phyloP scores from a whole-genome alignment of 2,113 vertebrate species.

The Dasyurus viverrinus region DNA sequence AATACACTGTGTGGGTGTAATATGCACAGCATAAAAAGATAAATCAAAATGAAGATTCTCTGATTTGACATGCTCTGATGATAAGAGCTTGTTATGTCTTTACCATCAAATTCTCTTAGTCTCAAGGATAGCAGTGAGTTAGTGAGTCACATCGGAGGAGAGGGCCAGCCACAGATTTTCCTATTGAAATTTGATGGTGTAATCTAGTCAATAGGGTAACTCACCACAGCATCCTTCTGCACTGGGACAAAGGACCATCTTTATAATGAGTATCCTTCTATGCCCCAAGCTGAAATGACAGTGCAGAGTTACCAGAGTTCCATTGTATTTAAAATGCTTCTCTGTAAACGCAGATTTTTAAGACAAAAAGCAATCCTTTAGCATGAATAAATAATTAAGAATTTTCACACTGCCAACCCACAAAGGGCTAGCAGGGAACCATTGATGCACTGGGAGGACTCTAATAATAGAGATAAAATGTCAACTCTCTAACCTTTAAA shows the following conservation, averaged over 20 bases:
- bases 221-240: neutral
- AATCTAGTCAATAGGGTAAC: neutral
- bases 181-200: neutral
- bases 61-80: neutral
- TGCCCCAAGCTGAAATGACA: neutral
- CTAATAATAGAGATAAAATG: constrained; percentile 4
- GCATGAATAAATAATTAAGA: constrained; percentile 10
- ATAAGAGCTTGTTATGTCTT: neutral
- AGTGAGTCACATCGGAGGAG: neutral
- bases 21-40: neutral
- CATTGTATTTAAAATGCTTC: constrained; percentile 5
- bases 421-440: neutral
- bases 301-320: neutral
- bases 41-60: constrained; percentile 17
- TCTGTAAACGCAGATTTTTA: neutral
- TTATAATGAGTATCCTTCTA: neutral
- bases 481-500: constrained; percentile 9
- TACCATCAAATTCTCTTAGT: neutral
- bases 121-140: neutral
- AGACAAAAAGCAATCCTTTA: neutral
- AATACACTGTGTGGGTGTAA: neutral
- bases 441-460: neutral
- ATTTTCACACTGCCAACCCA: neutral
- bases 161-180: neutral
- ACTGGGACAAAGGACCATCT: neutral